phyloP scores from a whole-genome alignment of 2,113 vertebrate species.

The Aspiorhynchus laticeps region DNA sequence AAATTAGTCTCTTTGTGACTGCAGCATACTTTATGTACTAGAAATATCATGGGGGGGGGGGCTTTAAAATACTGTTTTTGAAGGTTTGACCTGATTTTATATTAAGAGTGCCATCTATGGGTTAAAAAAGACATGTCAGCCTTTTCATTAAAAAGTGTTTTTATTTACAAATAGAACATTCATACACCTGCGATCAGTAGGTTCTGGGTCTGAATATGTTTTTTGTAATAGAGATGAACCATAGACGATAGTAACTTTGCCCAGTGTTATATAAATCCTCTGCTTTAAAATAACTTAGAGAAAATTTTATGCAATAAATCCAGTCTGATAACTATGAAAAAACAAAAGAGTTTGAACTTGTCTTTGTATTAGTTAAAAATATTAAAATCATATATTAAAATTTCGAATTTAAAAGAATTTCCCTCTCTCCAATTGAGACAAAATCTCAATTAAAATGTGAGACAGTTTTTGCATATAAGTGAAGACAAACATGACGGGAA shows the following conservation, averaged over 20 bases:
- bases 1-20: not conserved
- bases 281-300: constrained; percentile 12
- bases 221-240: not conserved
- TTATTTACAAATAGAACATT: not conserved
- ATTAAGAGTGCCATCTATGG: constrained; percentile 23
- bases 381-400: not conserved
- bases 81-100: not conserved
- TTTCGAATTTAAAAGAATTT: not conserved
- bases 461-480: not conserved
- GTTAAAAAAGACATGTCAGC: not conserved
- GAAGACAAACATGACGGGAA: not conserved
- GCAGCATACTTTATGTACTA: not conserved
- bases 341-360: not conserved
- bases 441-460: not conserved
- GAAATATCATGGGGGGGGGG: not conserved
- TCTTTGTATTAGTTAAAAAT: not conserved
- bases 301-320: constrained; percentile 16
- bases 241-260: not conserved
- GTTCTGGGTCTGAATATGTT: not conserved
- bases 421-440: not conserved
- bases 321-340: constrained; percentile 1
- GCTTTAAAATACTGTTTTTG: not conserved
- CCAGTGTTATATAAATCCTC: not conserved
- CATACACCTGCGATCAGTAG: not conserved
- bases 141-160: not conserved